A percentile compares a stretch with the other conserved stretches of the same genome.
Conservation (phyloP, 2,888 invertebrate genomes). For the Sphaeridia pumilis region DNA sequence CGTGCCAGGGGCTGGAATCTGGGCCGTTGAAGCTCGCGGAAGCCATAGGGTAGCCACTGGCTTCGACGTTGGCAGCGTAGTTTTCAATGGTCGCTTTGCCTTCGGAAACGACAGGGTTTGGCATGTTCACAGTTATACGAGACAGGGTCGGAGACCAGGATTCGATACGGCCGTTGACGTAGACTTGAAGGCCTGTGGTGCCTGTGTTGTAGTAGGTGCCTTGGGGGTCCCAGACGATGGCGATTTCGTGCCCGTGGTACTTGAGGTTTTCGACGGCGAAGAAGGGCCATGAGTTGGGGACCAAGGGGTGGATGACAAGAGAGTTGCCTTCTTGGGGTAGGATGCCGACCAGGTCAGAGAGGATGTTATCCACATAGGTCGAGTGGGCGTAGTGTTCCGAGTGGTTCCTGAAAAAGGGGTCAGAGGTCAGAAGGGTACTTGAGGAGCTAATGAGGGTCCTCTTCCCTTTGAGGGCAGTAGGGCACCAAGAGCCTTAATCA, state of each 20-base stretch:
- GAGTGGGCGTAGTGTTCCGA: constrained; percentile 35
- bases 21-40: constrained; percentile 23
- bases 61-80: constrained; percentile 26
- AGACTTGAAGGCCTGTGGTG: constrained; percentile 22
- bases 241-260: constrained; percentile 32
- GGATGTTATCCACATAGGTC: constrained; percentile 30
- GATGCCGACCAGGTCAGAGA: constrained; percentile 29
- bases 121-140: constrained; percentile 18
- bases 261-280: constrained; percentile 23
- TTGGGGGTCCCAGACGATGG: constrained; percentile 26
- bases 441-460: too few relatives aligned
- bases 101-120: constrained; percentile 11
- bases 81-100: constrained; percentile 24
- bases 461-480: too few relatives aligned
- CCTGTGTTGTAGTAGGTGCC: constrained; percentile 25
- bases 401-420: constrained; percentile 7
- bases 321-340: constrained; percentile 5
- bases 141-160: constrained; percentile 16
- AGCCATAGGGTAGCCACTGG: constrained; percentile 23
- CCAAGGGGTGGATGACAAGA: constrained; percentile 3
- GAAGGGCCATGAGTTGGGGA: constrained; percentile 13
- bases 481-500: too few relatives aligned
- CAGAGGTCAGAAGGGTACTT: too few relatives aligned
- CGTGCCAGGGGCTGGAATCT: constrained; percentile 26
- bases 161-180: constrained; percentile 19